Evolutionary conservation across 2,797 vertebrate species (phyloP), one percentile per base, ranked within the genome.

Genomic region (Centropyge bicolor): DNA sequence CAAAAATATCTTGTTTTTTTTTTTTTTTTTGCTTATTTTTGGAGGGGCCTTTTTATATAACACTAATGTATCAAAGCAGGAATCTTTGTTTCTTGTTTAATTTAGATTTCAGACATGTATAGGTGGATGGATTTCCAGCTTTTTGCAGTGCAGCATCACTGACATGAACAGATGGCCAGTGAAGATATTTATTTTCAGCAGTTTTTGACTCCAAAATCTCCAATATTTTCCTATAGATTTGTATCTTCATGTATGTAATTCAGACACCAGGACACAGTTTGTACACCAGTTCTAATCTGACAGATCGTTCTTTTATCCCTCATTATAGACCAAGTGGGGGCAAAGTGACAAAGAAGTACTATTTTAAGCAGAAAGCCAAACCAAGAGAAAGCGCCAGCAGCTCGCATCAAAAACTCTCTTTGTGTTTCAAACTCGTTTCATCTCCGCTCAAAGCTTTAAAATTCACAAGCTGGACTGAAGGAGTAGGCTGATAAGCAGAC

Each of bases 401-500:
- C 16, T 45, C 20, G n/a, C 75, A 70, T 56, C 61, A 60, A 8
- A 49, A 63, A 56, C 20, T 45, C 49, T 43, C 48, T 52, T 55
- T 55, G 46, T 52, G 17, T 62, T 22, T 63, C 40, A 13, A 63
- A 68, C 27, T n/a, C 56, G 43, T 88, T 84, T 84, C 69, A 77
- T 75, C 83, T 74, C 49, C 13, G 59, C 11, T 82, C 63, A 74
- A 63, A 57, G 75, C 48, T 80, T 63, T 57, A 43, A 85, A 75
- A 80, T 46, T 59, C 62, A 36, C 36, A 45, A 73, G 70, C 67
- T 51, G 41, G 14, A 11, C 8, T 60, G 22, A 45, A 67, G 57
- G 36, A 81, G 88, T 69, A 62, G 68, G 56, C 43, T 22, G 56
- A 80, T 70, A 60, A 87, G 76, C 56, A 63, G 54, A 79, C 56